phyloP scores from a whole-genome alignment of 2,113 vertebrate species.

The Romanogobio albipinnatus region DNA sequence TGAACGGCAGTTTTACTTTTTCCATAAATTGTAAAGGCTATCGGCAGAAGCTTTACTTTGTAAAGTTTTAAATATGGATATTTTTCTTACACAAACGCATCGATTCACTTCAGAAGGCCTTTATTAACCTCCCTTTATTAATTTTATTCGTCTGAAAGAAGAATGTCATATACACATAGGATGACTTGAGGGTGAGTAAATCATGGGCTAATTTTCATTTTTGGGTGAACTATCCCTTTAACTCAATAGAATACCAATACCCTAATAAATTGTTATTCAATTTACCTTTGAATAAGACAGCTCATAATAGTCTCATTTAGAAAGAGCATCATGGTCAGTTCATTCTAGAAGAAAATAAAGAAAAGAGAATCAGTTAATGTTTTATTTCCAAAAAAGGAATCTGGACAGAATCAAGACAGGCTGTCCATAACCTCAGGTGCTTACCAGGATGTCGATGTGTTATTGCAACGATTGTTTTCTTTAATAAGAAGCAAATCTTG shows the following conservation, averaged over 20 bases:
- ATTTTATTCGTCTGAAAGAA: too few relatives aligned
- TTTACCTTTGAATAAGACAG: neutral
- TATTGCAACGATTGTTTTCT: conserved; percentile 65
- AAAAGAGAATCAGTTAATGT: conserved; percentile 60
- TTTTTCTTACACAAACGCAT: too few relatives aligned
- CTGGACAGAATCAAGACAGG: conserved; percentile 64
- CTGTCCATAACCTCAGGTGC: conserved; percentile 67
- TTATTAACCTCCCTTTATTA: too few relatives aligned
- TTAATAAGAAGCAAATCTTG: conserved; percentile 75
- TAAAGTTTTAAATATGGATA: too few relatives aligned
- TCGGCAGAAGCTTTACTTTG: too few relatives aligned
- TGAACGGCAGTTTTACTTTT: too few relatives aligned
- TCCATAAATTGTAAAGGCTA: too few relatives aligned
- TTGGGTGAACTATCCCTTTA: too few relatives aligned
- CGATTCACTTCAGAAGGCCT: too few relatives aligned
- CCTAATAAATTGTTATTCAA: neutral
- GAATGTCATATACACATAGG: too few relatives aligned
- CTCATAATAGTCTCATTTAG: neutral
- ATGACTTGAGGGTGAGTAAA: too few relatives aligned
- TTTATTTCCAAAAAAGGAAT: conserved; percentile 61
- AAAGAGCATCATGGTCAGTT: neutral
- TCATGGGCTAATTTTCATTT: too few relatives aligned
- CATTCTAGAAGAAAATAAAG: conserved; percentile 41
- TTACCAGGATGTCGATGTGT: conserved; percentile 64
- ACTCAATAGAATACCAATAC: neutral